Evolutionary conservation across 1,140 invertebrate species (phyloP).

Genomic region (Bombus superbus): DNA sequence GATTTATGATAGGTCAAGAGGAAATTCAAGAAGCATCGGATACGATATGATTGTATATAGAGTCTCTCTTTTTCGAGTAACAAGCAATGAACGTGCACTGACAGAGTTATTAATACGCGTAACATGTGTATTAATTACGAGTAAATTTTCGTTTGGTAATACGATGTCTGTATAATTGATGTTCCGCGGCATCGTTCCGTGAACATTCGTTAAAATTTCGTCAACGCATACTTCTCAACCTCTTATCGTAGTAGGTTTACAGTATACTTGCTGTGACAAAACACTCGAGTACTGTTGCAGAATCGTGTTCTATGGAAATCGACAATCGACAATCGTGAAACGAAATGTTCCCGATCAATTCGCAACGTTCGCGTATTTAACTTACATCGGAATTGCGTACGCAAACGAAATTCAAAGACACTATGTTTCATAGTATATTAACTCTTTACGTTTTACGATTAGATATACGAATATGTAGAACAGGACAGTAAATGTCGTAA

Average conservation of each 20-base stretch:
- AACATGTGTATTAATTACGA: no score
- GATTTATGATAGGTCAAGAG: no score
- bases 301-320: neutral
- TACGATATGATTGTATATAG: no score
- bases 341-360: neutral
- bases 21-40: no score
- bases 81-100: no score
- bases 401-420: neutral
- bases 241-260: neutral
- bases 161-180: no score
- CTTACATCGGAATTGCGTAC: neutral
- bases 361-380: neutral
- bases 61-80: no score
- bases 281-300: neutral
- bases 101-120: no score
- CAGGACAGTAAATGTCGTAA: neutral
- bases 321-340: neutral
- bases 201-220: no score
- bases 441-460: neutral
- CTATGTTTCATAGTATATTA: neutral
- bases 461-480: conserved; percentile 17
- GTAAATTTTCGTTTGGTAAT: no score
- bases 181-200: no score
- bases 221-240: no score
- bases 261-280: neutral